A percentile compares a stretch with the other conserved stretches of the same genome.
Conservation (phyloP, 2,113 vertebrate species). For the Scomber colias region DNA sequence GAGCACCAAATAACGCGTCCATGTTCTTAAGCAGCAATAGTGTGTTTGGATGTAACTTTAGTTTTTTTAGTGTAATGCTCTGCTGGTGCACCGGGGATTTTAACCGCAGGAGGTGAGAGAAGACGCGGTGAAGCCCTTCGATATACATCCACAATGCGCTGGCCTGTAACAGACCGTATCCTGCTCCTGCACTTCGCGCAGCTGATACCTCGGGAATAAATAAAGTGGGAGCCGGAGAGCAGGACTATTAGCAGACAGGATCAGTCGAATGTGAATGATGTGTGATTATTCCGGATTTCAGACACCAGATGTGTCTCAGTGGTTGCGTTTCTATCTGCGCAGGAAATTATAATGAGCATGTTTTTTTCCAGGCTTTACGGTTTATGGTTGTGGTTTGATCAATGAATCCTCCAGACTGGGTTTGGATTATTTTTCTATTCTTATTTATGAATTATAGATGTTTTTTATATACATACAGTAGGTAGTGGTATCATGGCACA, state of each 20-base stretch:
- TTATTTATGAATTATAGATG: constrained; percentile 22
- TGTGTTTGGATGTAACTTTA: constrained; percentile 9
- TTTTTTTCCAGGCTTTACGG: constrained; percentile 14
- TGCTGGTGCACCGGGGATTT: constrained; percentile 15
- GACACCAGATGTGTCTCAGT: constrained; percentile 73
- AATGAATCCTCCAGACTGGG: constrained; percentile 28
- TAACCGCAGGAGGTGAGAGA: constrained; percentile 34
- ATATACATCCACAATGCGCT: constrained; percentile 54
- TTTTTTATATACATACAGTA: not conserved
- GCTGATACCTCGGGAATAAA: constrained; percentile 67
- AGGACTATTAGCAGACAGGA: constrained; percentile 52
- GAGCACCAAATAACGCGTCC: not conserved
- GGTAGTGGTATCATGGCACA: not conserved
- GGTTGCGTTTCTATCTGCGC: constrained; percentile 21
- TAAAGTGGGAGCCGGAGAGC: constrained; percentile 31
- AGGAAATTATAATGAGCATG: constrained; percentile 55
- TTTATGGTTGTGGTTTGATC: constrained; percentile 35
- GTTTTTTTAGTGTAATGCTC: constrained; percentile 28
- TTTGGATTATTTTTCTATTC: constrained; percentile 6
- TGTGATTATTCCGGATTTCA: constrained; percentile 49
- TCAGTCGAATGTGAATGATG: constrained; percentile 71
- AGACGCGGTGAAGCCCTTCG: constrained; percentile 31
- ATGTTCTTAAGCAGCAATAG: not conserved
- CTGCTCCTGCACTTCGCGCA: constrained; percentile 60
- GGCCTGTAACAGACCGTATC: constrained; percentile 68